Conservation (phyloP, 2,888 invertebrate species). For the Melanostoma scalare region DNA sequence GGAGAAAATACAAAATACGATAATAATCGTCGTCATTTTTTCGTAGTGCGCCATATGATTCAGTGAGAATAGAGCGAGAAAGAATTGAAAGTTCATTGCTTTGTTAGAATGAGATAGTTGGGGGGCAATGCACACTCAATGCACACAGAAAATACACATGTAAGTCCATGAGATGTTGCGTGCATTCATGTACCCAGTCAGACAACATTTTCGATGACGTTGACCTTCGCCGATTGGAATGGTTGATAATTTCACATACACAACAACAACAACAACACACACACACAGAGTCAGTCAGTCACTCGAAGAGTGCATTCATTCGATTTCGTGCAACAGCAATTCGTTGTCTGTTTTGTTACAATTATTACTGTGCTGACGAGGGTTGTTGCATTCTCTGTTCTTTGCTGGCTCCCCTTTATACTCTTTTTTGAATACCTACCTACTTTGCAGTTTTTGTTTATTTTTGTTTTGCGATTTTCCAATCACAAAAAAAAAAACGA, state of each 20-base stretch:
- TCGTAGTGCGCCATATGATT: slow-evolving; percentile 21
- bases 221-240: slow-evolving; percentile 72
- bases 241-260: slow-evolving; percentile 52
- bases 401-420: slow-evolving; percentile 27
- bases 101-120: slow-evolving; percentile 48
- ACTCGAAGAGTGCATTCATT: background rate
- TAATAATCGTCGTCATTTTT: slow-evolving; percentile 19
- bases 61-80: slow-evolving; percentile 22
- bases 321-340: slow-evolving; percentile 24
- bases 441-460: background rate
- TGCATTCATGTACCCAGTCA: slow-evolving; percentile 63
- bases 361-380: slow-evolving; percentile 21
- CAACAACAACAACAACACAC: background rate
- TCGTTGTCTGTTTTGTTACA: slow-evolving; percentile 43
- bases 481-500: slow-evolving; percentile 27
- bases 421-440: background rate
- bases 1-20: slow-evolving; percentile 27
- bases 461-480: slow-evolving; percentile 42
- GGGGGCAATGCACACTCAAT: slow-evolving; percentile 27
- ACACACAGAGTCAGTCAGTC: background rate
- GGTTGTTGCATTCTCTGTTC: slow-evolving; percentile 12
- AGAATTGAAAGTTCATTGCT: slow-evolving; percentile 21
- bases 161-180: slow-evolving; percentile 48
- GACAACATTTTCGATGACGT: slow-evolving; percentile 73
- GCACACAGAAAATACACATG: slow-evolving; percentile 19